Percentiles rank a stretch among this genome's conserved stretches.
Evolutionary conservation across 2,888 invertebrate genomes (phyloP).

Genomic region (Cataglyphis livida): DNA sequence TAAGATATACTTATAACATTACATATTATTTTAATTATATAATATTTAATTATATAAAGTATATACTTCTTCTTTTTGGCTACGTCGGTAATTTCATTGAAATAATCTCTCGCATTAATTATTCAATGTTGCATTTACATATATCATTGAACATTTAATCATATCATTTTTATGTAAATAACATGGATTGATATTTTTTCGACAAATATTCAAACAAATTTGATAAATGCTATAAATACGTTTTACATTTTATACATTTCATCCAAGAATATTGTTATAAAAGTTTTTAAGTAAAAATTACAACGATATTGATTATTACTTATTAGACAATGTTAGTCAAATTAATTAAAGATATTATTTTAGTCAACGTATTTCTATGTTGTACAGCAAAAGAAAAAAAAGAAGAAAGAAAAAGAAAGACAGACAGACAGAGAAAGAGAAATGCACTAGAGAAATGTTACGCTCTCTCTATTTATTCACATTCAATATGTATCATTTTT

Average conservation of each 20-base stretch:
- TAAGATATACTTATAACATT: too few relatives aligned
- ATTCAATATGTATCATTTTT: neutral
- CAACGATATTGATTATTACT: neutral
- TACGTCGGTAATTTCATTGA: neutral
- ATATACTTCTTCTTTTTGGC: neutral
- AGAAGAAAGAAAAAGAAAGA: too few relatives aligned
- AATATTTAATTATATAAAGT: neutral
- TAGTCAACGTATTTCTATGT: neutral
- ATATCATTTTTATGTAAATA: neutral
- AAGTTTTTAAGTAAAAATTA: neutral
- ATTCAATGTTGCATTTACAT: neutral
- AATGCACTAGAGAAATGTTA: neutral
- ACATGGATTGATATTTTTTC: neutral
- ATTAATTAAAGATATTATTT: neutral
- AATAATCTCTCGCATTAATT: conserved; percentile 1
- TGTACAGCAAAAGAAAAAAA: neutral
- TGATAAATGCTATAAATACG: neutral
- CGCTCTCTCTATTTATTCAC: too few relatives aligned
- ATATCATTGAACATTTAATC: neutral
- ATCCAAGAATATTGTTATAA: neutral
- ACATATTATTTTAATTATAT: neutral
- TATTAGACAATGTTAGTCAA: neutral
- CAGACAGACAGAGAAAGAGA: neutral
- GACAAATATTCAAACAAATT: neutral
- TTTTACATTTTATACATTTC: neutral